Conservation (phyloP, 2,888 invertebrate genomes). For the Congeria kusceri region DNA sequence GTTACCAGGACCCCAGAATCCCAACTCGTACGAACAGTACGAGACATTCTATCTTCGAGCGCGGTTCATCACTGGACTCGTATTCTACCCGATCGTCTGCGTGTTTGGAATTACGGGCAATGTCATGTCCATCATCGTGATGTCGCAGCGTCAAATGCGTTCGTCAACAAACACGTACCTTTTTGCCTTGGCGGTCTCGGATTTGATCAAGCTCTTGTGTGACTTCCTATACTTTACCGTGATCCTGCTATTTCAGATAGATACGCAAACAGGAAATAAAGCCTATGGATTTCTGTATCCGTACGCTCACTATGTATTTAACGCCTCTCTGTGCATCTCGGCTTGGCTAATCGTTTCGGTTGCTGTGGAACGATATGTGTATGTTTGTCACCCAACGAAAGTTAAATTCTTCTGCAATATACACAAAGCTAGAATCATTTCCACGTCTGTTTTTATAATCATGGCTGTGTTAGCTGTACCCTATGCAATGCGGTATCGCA, state of each 20-base stretch:
- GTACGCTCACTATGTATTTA: conserved; percentile 83
- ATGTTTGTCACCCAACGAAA: conserved; percentile 82
- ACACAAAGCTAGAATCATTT: conserved; percentile 76
- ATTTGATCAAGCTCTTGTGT: conserved; percentile 82
- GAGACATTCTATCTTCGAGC: conserved; percentile 79
- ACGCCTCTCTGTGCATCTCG: conserved; percentile 80
- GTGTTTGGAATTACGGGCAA: conserved; percentile 82
- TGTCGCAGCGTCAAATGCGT: conserved; percentile 79
- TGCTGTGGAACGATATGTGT: conserved; percentile 83
- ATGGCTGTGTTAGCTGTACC: conserved; percentile 82
- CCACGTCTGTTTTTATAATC: conserved; percentile 75
- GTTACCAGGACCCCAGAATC: conserved; percentile 6
- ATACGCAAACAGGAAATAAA: conserved; percentile 73
- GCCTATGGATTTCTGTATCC: conserved; percentile 83
- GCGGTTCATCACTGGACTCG: conserved; percentile 80
- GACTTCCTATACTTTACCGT: conserved; percentile 83
- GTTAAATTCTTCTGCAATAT: conserved; percentile 78
- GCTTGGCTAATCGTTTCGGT: conserved; percentile 84
- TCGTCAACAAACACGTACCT: conserved; percentile 83
- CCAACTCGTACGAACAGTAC: conserved; percentile 54
- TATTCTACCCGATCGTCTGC: conserved; percentile 81
- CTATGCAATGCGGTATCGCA: conserved; percentile 80
- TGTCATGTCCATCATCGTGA: conserved; percentile 79
- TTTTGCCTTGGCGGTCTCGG: conserved; percentile 81
- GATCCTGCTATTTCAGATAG: conserved; percentile 75